Conservation (phyloP, 2,797 vertebrate species). For the Pristis pectinata region DNA sequence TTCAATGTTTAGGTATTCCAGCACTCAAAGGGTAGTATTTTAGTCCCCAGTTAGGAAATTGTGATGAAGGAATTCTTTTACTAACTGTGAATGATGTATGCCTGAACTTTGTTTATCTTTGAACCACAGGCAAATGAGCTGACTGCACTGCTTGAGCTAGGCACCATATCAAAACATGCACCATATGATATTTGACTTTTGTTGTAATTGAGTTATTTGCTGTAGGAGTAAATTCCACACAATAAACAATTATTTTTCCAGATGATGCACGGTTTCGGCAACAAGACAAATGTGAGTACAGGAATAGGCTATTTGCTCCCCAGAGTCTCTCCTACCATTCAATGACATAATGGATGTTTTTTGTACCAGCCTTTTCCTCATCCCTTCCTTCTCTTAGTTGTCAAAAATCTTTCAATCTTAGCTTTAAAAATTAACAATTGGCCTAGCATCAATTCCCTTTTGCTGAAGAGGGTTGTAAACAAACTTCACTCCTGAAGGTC, state of each 20-base stretch:
- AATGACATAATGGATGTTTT: not conserved
- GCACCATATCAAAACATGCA: not conserved
- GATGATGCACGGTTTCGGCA: not conserved
- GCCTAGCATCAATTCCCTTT: not conserved
- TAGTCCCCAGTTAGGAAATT: not conserved
- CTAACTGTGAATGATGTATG: not conserved
- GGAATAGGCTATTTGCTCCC: not conserved
- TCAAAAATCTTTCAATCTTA: not conserved
- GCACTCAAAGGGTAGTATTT: not conserved
- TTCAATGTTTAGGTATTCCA: not conserved
- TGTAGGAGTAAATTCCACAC: not conserved
- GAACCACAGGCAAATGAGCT: not conserved
- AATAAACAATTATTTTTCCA: not conserved
- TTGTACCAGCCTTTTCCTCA: not conserved
- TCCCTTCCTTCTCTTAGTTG: not conserved
- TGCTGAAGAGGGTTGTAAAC: not conserved
- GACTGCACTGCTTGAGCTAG: too few relatives aligned
- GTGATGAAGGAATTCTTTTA: not conserved
- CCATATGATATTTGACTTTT: not conserved
- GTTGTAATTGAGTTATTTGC: conserved; percentile 2
- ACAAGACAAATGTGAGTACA: not conserved
- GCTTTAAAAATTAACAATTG: not conserved
- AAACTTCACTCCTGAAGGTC: not conserved
- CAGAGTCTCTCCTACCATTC: not conserved
- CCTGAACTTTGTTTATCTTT: not conserved